Evolutionary conservation across 2,797 vertebrate species (phyloP), one percentile per base, ranked within the genome.

Genomic region (Natrix natrix): DNA sequence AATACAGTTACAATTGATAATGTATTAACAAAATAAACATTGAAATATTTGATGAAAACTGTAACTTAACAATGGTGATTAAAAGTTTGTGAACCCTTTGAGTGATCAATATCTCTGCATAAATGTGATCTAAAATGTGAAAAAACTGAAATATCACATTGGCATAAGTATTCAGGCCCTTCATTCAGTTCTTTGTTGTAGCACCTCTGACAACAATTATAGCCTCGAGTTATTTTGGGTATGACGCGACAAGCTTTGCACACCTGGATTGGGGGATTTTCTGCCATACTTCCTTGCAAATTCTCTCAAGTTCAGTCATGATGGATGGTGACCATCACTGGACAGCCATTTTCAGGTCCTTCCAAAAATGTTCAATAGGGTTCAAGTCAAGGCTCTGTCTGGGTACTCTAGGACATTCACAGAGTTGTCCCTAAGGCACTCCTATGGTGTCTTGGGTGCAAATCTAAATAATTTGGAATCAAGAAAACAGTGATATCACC

Each of bases 21-120:
- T 20, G 91, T 1, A 86, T 24, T 94, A 92, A 92, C 88, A 93
- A 96, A 91, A 56, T 92, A 95, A 96, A 94, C 93, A 87, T 87
- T 96, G 86, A 94, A 93, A 94, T 93, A 57, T 83, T 93, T 86
- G 89, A 22, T 92, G 32, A 94, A 59, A 96, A 94, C 26, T 78
- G 88, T 91, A 1, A 89, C 17, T 78, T 78, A 43, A 78, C 20
- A 48, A 24, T 48, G 43, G 20, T 48, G 20, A 1, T 83, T 83
- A 48, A 83, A 83, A 24, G 20, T 48, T 83, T 48, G 74, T 83
- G 20, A 83, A 83, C 37, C 74, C 74, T 83, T 83, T 48, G 43
- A 83, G 10, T 83, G 43, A 43, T 48, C 37, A 83, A 83, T 24
- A 83, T 48, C 4, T 48, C 74, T 48, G 22, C 74, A 24, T 83